Percentiles rank a stretch among this genome's conserved stretches.
Evolutionary conservation across 2,888 invertebrate genomes (phyloP).

Genomic region (Tetropium fuscum): DNA sequence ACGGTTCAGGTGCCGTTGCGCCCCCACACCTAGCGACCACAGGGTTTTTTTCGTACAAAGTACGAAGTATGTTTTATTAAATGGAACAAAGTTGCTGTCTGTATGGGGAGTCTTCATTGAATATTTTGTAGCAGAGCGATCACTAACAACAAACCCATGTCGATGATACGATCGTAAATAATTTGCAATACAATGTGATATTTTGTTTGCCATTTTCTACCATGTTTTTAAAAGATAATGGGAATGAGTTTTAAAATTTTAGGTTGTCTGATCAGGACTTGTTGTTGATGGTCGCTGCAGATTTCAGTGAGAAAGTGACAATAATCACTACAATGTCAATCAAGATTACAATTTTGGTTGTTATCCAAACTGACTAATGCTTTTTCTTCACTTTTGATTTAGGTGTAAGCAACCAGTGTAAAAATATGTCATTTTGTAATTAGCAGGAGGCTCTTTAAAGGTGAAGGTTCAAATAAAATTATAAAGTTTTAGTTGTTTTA

Average conservation of each 20-base stretch:
- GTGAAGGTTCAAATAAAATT: slow-evolving; percentile 45
- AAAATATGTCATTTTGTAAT: slow-evolving; percentile 31
- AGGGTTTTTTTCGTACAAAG: neutral
- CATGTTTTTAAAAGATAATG: neutral
- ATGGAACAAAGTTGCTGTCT: neutral
- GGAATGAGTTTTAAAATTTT: neutral
- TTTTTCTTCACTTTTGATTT: slow-evolving; percentile 26
- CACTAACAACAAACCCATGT: slow-evolving; percentile 26
- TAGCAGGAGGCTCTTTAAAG: slow-evolving; percentile 37
- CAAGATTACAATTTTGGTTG: slow-evolving; percentile 30
- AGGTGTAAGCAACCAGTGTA: slow-evolving; percentile 22
- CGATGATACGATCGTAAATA: too few species aligned
- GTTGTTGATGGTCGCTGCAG: slow-evolving; percentile 3
- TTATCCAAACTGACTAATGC: slow-evolving; percentile 7
- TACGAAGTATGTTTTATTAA: too few species aligned
- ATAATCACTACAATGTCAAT: slow-evolving; percentile 47
- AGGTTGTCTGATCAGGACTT: neutral
- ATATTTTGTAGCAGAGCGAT: slow-evolving; percentile 13
- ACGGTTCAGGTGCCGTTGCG: neutral
- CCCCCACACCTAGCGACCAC: neutral
- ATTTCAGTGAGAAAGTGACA: slow-evolving; percentile 44
- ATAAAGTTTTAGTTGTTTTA: slow-evolving; percentile 18
- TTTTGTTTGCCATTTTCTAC: too few species aligned
- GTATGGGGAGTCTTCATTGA: slow-evolving; percentile 6
- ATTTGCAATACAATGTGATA: too few species aligned